Base-by-base conservation (phyloP, 2,888 invertebrate species). In the Siphonodentalium dalli region DNA sequence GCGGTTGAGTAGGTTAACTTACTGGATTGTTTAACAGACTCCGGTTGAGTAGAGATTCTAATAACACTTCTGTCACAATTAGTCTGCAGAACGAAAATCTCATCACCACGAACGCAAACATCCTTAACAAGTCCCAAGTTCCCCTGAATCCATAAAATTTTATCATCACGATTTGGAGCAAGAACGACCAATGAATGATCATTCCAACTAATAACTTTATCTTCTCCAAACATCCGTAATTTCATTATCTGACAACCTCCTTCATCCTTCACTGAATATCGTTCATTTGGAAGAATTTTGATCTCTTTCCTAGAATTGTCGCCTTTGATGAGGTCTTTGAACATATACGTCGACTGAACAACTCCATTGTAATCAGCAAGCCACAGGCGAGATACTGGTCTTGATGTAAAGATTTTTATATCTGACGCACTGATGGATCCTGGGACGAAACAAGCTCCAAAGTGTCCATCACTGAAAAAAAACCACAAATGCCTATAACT, bases 301-400 rank as follows among this genome's bases (percentile, higher is more conserved):
- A 75, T 61, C 35, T 61, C 57, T n/a, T n/a, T n/a, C n/a, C n/a
- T n/a, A 6, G 62, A 49, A 54, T 71, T 66, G 5, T 68, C 39
- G 8, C 66, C 58, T 18, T 47, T 51, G 2, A 80, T 27, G 9
- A 74, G 58, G 39, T 75, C 92, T 85, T 91, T 91, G 77, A 93
- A 93, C 23, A 93, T 86, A 39, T 92, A 83, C 0, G 94, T 94
- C 82, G 90, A 90, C 48, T 87, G 85, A n/a, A 95, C 94, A 59
- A 87, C 86, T 1, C 94, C 94, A 28, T 83, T 78, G 21, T 84
- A 79, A 82, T 90, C 88, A 0, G 93, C 88, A 53, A 90, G 85
- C 94, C 94, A 95, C 67, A 94, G 84, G 33, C 94, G 85, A 56
- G 90, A 84, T 7, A 93, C 93, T 18, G 93, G 90, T 27, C 94